phyloP scores from a whole-genome alignment of 2,888 invertebrate genomes.

The Stenotaenia linearis region DNA sequence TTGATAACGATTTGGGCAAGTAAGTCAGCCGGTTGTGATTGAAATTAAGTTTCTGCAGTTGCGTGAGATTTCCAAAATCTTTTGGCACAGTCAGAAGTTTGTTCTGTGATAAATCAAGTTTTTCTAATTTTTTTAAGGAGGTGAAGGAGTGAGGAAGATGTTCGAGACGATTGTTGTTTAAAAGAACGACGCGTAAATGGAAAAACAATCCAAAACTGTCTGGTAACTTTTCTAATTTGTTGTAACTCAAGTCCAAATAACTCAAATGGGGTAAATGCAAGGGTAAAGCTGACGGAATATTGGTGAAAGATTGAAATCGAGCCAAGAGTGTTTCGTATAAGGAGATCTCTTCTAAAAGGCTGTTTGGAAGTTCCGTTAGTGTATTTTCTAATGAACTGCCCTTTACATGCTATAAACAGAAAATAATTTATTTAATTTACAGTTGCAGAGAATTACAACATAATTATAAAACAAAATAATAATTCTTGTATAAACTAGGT shows the following conservation, averaged over 20 bases:
- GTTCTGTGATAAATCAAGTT: constrained; percentile 46
- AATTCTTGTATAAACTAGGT: not conserved
- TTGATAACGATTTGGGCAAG: constrained; percentile 44
- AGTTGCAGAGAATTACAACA: no score
- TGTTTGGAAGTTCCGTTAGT: constrained; percentile 44
- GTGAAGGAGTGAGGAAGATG: constrained; percentile 44
- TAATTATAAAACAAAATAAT: no score
- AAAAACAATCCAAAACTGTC: constrained; percentile 46
- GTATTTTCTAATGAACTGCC: constrained; percentile 37
- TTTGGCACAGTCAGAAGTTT: constrained; percentile 43
- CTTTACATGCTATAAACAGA: constrained; percentile 44
- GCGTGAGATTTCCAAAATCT: constrained; percentile 44
- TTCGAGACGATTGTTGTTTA: constrained; percentile 44
- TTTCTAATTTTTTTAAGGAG: constrained; percentile 44
- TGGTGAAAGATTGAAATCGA: constrained; percentile 46
- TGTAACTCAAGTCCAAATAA: constrained; percentile 45
- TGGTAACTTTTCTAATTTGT: constrained; percentile 44
- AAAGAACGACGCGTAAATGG: constrained; percentile 43
- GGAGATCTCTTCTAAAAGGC: constrained; percentile 44
- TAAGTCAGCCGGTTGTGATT: constrained; percentile 43
- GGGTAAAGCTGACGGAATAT: constrained; percentile 45
- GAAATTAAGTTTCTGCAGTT: constrained; percentile 44
- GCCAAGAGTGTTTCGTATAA: constrained; percentile 46
- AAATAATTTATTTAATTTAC: no score
- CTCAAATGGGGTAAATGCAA: constrained; percentile 46